Evolutionary conservation across 2,888 invertebrate species (phyloP), one percentile per base, ranked within the genome.

Genomic region (Aromia moschata): DNA sequence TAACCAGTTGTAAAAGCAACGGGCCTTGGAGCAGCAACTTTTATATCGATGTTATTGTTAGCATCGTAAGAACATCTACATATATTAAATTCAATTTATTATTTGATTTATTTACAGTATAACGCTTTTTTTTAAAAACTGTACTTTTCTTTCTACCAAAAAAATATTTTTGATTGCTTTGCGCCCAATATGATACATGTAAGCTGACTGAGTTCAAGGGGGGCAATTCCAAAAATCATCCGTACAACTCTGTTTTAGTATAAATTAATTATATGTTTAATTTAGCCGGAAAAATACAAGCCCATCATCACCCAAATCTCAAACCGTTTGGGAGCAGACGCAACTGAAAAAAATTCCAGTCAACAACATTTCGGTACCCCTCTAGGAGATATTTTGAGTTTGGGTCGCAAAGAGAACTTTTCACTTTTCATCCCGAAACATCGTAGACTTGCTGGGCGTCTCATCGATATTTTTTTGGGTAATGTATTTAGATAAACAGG

Each of bases 391-490:
- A 86, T 89, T 0, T 76, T 84, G 62, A 81, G 85, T 58, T 80
- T 91, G 54, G 83, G 83, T 0, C 80, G 84, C 0, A 86, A 87
- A 55, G 84, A 85, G 0, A 85, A 87, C 68, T 94, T 94, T 79
- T 92, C 92, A 0, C 81, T 91, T 11, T 93, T 94, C 74, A 83
- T 90, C 56, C 88, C 89, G 0, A 81, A 77, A 14, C 94, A 94
- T 75, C 86, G 89, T 38, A 83, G 83, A 52, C 86, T 91, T 77
- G 92, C 93, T 1, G 85, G 85, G 0, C 83, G 87, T 65, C 84
- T 94, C 58, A 89, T 91, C 46, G 84, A 88, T 53, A 82, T 87
- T 14, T 87, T 92, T 53, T 80, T 92, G 83, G 83, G 90, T 86
- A 79, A 58, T 5, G 11, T 2, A 38, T 38, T 38, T 5, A n/a